Evolutionary conservation across 1,140 invertebrate species (phyloP).

Genomic region (Reticulitermes speratus): DNA sequence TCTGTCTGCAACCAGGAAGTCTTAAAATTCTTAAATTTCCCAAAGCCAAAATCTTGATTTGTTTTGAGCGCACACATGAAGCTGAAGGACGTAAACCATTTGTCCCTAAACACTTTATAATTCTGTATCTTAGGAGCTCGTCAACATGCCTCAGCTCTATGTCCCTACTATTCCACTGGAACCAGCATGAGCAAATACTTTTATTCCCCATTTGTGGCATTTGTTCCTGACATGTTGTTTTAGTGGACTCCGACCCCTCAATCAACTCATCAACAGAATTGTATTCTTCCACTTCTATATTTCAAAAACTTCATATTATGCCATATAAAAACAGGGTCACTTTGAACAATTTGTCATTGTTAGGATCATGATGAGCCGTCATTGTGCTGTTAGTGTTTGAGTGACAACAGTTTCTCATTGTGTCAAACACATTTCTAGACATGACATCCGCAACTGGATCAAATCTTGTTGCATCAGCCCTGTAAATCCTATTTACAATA

Average conservation of each 20-base stretch:
- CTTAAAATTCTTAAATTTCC: conserved; percentile 21
- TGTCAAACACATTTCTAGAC: conserved; percentile 33
- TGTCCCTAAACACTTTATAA: conserved; percentile 26
- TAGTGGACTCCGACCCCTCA: conserved; percentile 39
- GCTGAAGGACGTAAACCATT: conserved; percentile 28
- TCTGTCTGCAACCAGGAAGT: conserved; percentile 28
- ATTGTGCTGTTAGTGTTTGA: conserved; percentile 31
- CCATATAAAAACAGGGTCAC: conserved; percentile 28
- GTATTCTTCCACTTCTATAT: conserved; percentile 42
- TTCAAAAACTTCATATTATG: conserved; percentile 39
- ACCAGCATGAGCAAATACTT: conserved; percentile 37
- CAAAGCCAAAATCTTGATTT: neutral
- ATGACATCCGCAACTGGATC: conserved; percentile 32
- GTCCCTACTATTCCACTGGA: conserved; percentile 34
- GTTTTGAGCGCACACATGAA: conserved; percentile 21
- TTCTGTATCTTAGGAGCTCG: neutral
- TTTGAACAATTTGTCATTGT: conserved; percentile 35
- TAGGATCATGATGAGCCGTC: conserved; percentile 20
- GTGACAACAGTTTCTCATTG: conserved; percentile 31
- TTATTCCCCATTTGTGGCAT: conserved; percentile 42
- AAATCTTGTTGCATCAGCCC: conserved; percentile 10
- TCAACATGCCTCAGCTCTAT: conserved; percentile 25
- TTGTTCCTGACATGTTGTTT: conserved; percentile 42
- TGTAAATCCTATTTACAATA: conserved; percentile 23
- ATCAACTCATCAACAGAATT: conserved; percentile 43